These are phyloP conservation scores for Bursaphelenchus mucronatus DNA, from an alignment of 1,140 invertebrate genomes.

Conservation along the genomic window DNA sequence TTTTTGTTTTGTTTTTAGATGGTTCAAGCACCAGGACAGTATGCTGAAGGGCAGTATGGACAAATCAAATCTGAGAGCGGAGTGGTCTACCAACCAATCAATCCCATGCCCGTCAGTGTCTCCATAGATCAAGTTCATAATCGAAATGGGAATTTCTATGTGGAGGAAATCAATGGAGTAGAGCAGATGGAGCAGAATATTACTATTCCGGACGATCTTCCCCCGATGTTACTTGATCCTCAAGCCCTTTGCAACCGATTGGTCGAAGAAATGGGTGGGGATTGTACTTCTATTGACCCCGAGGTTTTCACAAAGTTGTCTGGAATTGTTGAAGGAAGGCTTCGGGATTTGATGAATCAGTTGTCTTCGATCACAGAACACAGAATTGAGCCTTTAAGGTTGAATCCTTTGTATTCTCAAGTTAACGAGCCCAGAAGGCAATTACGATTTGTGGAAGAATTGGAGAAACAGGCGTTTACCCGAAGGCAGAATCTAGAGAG, in stretches of 20 bases:
- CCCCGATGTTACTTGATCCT: conserved; percentile 34
- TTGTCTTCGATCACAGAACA: conserved; percentile 36
- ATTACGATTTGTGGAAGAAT: conserved; percentile 41
- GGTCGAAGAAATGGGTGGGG: conserved; percentile 27
- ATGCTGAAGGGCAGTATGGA: no score
- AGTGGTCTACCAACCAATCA: no score
- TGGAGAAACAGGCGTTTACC: conserved; percentile 27
- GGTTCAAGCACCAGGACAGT: no score
- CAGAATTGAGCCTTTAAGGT: conserved; percentile 38
- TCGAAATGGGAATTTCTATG: no score
- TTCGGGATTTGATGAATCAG: conserved; percentile 23
- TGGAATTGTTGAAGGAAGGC: conserved; percentile 26
- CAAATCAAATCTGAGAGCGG: no score
- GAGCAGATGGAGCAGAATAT: no score
- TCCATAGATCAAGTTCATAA: no score
- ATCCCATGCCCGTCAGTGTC: no score
- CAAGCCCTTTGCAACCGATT: conserved; percentile 29
- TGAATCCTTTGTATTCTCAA: conserved; percentile 37
- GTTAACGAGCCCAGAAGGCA: conserved; percentile 45
- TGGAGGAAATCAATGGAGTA: no score
- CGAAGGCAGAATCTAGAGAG: conserved; percentile 31
- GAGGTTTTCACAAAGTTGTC: conserved; percentile 36
- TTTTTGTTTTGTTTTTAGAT: no score
- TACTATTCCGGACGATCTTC: conserved; percentile 17
- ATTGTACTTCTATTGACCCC: conserved; percentile 33